A percentile compares a stretch with the other conserved stretches of the same genome.
These are phyloP conservation scores for Umimayanthus kanabou DNA, from an alignment of 92 coral and sea anemone species.

Conservation along the genomic window DNA sequence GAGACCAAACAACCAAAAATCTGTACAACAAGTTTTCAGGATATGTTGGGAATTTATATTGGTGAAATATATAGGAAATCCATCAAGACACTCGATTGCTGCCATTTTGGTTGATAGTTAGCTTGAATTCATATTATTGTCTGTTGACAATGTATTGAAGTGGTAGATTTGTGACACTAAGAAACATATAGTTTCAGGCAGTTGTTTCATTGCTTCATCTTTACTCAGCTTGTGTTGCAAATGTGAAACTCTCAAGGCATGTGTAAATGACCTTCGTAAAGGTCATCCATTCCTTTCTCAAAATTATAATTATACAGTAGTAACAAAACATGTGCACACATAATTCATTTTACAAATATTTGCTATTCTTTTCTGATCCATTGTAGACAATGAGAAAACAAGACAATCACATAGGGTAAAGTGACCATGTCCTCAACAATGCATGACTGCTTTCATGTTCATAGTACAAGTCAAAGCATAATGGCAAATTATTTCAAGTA, in stretches of 20 bases:
- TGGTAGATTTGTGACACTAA: not conserved
- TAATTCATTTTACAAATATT: conserved; percentile 39
- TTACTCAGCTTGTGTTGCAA: conserved; percentile 27
- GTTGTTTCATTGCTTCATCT: not conserved
- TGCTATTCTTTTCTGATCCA: conserved; percentile 25
- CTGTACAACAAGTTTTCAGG: not conserved
- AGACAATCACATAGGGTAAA: not conserved
- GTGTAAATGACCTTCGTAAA: conserved; percentile 15
- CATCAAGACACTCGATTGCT: not conserved
- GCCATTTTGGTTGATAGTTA: conserved; percentile 12
- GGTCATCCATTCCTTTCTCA: not conserved
- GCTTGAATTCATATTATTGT: not conserved
- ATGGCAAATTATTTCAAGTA: conserved; percentile 10
- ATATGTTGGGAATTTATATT: not conserved
- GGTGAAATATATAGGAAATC: not conserved
- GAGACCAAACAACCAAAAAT: conserved; percentile 14
- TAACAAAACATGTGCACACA: conserved; percentile 16
- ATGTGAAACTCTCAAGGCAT: conserved; percentile 38
- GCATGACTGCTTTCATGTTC: conserved; percentile 14
- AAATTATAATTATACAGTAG: conserved; percentile 25
- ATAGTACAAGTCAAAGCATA: not conserved
- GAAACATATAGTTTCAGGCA: not conserved
- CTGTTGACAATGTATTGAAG: not conserved
- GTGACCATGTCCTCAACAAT: not conserved
- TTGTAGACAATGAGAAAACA: conserved; percentile 1